Base-by-base conservation (phyloP, 2,888 invertebrate species). In the Andrena bucephala region DNA sequence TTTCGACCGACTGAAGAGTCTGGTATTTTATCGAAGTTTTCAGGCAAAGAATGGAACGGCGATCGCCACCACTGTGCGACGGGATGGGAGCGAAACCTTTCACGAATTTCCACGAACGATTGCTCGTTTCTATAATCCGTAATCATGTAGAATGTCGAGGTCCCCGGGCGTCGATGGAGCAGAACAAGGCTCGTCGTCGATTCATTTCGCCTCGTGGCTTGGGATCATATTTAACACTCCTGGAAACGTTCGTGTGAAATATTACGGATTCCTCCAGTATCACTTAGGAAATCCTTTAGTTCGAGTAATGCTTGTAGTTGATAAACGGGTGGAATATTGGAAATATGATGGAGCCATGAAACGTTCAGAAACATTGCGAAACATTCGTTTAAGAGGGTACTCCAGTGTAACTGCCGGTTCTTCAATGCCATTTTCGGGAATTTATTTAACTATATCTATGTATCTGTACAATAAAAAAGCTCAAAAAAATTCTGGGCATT, bases 61-160 rank as follows among this genome's bases (percentile, higher is more conserved):
- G 83, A 73, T 76, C 71, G 67, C 66, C 66, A 66, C 62, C 66
- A 42, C 48, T 68, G 24, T 48, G 27, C n/a, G 72, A 69, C 62
- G 66, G 54, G 36, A 54, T 68, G 80, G 48, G 73, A 24, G 33
- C 60, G 59, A 68, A 57, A 75, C 75, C 69, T 73, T 81, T 81
- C 70, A 72, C 81, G 77, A 86, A 77, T 83, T 85, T 87, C 83
- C 80, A 81, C 85, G 76, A 87, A 71, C 80, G 87, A 86, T 71
- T 87, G 83, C 76, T 79, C 77, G 67, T 72, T 85, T 83, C 76
- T 81, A 77, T 76, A 75, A 86, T 81, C 60, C 57, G 65, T 67
- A 72, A 71, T 71, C 71, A 60, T 36, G 67, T 50, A 63, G 67
- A 82, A 68, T 20, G 65, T 50, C 52, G 27, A 67, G 33, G 69